These are phyloP conservation scores for Irena cyanogastra DNA, from an alignment of 2,113 vertebrate genomes.

Conservation along the genomic window DNA sequence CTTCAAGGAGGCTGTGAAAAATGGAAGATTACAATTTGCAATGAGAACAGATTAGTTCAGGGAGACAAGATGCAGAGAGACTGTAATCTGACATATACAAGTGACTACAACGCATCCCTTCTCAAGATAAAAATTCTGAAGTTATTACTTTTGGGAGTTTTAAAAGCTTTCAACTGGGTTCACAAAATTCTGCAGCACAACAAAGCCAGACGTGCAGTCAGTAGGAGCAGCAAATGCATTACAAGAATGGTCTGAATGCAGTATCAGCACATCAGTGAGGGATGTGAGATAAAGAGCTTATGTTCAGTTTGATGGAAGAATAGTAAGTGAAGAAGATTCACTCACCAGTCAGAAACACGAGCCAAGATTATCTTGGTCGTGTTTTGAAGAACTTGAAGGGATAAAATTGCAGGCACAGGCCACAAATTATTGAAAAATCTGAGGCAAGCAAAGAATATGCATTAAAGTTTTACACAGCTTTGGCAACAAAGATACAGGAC, in stretches of 20 bases:
- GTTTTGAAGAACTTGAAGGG: background rate
- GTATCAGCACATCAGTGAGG: background rate
- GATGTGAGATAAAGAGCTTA: background rate
- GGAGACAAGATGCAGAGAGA: background rate
- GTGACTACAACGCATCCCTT: background rate
- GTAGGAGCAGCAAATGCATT: background rate
- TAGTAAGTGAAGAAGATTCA: background rate
- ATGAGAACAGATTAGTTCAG: background rate
- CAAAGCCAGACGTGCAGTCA: background rate
- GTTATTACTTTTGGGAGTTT: background rate
- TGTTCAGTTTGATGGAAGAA: background rate
- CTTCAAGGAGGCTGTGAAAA: background rate
- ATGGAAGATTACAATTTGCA: background rate
- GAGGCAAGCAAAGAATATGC: background rate
- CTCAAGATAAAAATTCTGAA: background rate
- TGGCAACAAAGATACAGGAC: background rate
- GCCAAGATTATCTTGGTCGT: background rate
- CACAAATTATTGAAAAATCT: background rate
- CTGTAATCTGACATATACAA: background rate
- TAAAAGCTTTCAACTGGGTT: background rate
- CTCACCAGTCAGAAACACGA: background rate
- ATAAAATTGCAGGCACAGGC: background rate
- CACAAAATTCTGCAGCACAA: background rate
- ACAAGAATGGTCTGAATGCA: background rate
- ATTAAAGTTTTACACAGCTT: background rate